Base-by-base conservation (phyloP, 1,140 invertebrate genomes). In the Leptinotarsa lineolata region DNA sequence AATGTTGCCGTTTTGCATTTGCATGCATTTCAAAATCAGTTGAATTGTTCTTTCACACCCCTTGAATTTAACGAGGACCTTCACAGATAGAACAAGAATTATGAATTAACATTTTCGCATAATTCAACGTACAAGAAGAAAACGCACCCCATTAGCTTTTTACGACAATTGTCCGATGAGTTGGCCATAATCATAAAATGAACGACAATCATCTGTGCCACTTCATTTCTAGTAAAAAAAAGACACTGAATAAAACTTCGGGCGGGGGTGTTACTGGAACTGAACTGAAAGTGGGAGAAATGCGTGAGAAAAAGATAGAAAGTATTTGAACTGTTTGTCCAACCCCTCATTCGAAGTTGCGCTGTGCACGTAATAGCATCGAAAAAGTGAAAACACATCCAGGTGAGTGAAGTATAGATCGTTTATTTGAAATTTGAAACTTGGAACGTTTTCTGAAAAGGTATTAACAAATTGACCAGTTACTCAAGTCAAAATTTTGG, bases 301-400 rank as follows among this genome's bases (percentile, higher is more conserved):
- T 22, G 65, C 24, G 61, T 61, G 70, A 69, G 68, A 68, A 74
- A 74, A 70, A 69, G 65, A 73, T 67, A 66, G 24, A 70, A 72
- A 46, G 69, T 68, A 70, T 76, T 76, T 72, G 22, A 71, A 71
- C 48, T 18, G 58, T 71, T 58, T 71, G 58, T 63, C 59, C 69
- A 72, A 63, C 63, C 71, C 74, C 59, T 76, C 74, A 76, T 76
- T 76, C 46, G 39, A 70, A 73, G 72, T 73, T 73, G 15, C 68
- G 74, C 63, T 72, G 68, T 65, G 54, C 59, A 67, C 44, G 67
- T 65, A 58, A 69, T 30, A 70, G 54, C 72, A 73, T 64, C 71
- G 72, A 76, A 44, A 68, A 18, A 44, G 45, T 63, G 48, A n/a
- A 54, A 54, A 54, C 16, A 54, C 48, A n/a, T 54, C 0, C 48